phyloP scores from a whole-genome alignment of 2,888 invertebrate genomes.

The Artemia sinica region DNA sequence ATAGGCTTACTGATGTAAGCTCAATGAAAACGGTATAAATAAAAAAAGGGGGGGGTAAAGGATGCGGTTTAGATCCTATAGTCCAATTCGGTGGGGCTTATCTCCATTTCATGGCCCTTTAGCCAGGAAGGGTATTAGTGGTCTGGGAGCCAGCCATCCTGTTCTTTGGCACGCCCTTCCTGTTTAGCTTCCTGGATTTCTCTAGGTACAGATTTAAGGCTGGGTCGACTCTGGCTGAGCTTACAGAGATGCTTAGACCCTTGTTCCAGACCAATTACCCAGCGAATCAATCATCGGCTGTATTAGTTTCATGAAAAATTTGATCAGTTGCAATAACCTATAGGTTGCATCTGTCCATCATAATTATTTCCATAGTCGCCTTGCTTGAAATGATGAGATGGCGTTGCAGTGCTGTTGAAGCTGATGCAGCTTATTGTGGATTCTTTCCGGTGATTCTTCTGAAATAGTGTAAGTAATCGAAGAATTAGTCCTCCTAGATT shows the following conservation, averaged over 20 bases:
- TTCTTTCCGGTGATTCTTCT: no score
- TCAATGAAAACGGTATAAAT: no score
- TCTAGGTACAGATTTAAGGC: not conserved
- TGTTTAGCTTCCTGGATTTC: not conserved
- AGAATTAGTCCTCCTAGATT: no score
- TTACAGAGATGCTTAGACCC: not conserved
- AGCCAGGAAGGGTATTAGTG: not conserved
- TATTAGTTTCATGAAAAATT: not conserved
- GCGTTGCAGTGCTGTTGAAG: no score
- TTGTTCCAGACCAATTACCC: not conserved
- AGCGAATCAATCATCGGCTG: not conserved
- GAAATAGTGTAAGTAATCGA: no score
- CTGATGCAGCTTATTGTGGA: no score
- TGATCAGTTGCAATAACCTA: no score
- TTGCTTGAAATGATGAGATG: no score
- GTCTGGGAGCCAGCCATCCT: not conserved
- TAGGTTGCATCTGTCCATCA: no score
- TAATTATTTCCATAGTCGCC: no score
- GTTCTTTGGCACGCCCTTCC: not conserved
- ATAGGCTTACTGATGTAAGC: no score
- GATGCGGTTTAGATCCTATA: not conserved
- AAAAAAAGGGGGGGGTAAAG: no score
- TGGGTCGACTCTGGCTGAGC: not conserved
- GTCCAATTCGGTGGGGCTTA: not conserved
- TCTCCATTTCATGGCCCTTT: not conserved